Percentiles rank a stretch among this genome's conserved stretches.
phyloP scores from a whole-genome alignment of 2,888 invertebrate species.

The Pomacea canaliculata region DNA sequence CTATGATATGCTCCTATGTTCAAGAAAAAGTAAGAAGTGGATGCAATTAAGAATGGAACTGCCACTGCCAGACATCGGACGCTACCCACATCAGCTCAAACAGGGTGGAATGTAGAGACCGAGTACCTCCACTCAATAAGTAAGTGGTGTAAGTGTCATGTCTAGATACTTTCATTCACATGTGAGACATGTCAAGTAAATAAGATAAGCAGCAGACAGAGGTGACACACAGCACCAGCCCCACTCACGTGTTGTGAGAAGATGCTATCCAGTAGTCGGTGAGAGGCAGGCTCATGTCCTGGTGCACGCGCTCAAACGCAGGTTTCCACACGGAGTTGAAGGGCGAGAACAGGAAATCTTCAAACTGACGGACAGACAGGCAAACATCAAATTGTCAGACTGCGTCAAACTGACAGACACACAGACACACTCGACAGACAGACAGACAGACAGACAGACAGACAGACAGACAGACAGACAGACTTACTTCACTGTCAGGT shows the following conservation, averaged over 20 bases:
- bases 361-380: constrained; percentile 75
- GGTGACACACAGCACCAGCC: neutral
- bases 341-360: constrained; percentile 92
- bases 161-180: too few species aligned
- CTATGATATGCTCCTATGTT: too few species aligned
- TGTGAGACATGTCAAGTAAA: too few species aligned
- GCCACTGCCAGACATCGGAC: too few species aligned
- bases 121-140: too few species aligned
- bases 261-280: constrained; percentile 96
- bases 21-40: too few species aligned
- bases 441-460: neutral
- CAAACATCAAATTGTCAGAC: neutral
- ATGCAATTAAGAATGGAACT: too few species aligned
- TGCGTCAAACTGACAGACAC: constrained; percentile 3
- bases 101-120: too few species aligned
- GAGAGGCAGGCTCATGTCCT: constrained; percentile 91
- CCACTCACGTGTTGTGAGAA: constrained; percentile 91
- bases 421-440: constrained; percentile 1
- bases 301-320: constrained; percentile 78
- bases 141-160: too few species aligned
- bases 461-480: neutral
- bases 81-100: too few species aligned
- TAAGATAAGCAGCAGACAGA: too few species aligned
- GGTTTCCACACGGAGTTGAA: constrained; percentile 92
- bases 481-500: neutral